Conservation (phyloP, 2,888 invertebrate species). For the Amblyjoppa fuscipennis region DNA sequence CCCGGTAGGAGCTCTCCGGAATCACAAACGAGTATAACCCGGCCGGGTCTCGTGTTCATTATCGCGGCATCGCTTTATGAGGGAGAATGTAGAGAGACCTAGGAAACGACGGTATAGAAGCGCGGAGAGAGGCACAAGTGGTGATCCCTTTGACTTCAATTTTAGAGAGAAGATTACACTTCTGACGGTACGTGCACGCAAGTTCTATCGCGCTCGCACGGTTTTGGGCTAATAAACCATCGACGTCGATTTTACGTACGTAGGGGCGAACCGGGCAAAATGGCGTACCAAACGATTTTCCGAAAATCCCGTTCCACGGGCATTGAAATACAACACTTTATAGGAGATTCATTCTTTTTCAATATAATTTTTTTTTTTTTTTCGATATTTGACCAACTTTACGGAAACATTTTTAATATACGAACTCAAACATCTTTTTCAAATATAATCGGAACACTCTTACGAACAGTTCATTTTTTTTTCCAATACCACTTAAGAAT, state of each 20-base stretch:
- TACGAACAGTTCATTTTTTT: too few relatives aligned
- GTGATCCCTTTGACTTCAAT: constrained; percentile 40
- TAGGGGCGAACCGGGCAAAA: not conserved
- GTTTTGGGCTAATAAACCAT: constrained; percentile 15
- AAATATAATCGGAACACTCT: too few relatives aligned
- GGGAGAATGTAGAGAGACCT: not conserved
- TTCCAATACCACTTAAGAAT: too few relatives aligned
- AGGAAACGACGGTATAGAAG: not conserved
- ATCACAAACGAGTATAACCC: constrained; percentile 36
- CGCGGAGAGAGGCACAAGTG: constrained; percentile 20
- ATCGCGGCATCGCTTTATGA: constrained; percentile 41
- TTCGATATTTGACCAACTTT: too few relatives aligned
- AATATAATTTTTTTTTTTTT: too few relatives aligned
- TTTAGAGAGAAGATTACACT: constrained; percentile 37
- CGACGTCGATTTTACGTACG: not conserved
- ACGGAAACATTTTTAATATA: too few relatives aligned
- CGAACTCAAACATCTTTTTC: too few relatives aligned
- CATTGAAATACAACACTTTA: too few relatives aligned
- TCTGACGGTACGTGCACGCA: constrained; percentile 10
- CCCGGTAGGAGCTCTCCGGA: not conserved
- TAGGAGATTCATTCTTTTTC: too few relatives aligned
- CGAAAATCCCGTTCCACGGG: too few relatives aligned
- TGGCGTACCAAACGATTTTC: not conserved
- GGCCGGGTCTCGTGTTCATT: constrained; percentile 35
- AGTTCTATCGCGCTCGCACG: not conserved